Evolutionary conservation across 2,888 invertebrate species (phyloP).

Genomic region (Mamestra brassicae): DNA sequence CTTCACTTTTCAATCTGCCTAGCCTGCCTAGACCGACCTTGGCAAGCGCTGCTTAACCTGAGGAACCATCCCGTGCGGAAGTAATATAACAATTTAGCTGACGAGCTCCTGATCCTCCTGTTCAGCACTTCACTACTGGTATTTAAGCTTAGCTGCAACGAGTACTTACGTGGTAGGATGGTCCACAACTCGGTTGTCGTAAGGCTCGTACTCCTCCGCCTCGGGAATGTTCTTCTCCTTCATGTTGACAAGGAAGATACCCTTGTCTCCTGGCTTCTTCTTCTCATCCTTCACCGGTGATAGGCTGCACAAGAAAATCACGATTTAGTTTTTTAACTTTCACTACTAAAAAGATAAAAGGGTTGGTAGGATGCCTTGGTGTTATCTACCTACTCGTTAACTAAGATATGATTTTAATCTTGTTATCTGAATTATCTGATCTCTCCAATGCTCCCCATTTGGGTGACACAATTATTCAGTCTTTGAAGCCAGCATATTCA

Average conservation of each 20-base stretch:
- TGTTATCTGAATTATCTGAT: neutral
- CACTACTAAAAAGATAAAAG: neutral
- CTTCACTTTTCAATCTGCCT: too few species aligned
- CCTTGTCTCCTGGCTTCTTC: slow-evolving; percentile 80
- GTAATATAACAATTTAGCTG: too few species aligned
- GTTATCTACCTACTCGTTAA: neutral
- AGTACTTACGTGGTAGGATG: slow-evolving; percentile 94
- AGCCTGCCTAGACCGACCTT: too few species aligned
- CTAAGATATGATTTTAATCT: neutral
- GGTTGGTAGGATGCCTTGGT: neutral
- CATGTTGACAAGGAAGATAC: slow-evolving; percentile 85
- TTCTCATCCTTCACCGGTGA: slow-evolving; percentile 87
- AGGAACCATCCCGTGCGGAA: too few species aligned
- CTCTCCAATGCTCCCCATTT: neutral
- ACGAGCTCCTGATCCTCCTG: too few species aligned
- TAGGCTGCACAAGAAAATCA: slow-evolving; percentile 72
- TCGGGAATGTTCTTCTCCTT: slow-evolving; percentile 89
- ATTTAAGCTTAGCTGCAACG: neutral
- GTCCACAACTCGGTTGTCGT: slow-evolving; percentile 92
- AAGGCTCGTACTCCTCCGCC: slow-evolving; percentile 93
- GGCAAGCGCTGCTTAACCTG: too few species aligned
- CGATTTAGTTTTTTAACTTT: neutral
- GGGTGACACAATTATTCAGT: neutral
- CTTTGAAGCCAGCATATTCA: neutral
- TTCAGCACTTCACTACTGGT: neutral